Conservation (phyloP, 1,140 invertebrate species). For the Anoplolepis gracilipes region DNA sequence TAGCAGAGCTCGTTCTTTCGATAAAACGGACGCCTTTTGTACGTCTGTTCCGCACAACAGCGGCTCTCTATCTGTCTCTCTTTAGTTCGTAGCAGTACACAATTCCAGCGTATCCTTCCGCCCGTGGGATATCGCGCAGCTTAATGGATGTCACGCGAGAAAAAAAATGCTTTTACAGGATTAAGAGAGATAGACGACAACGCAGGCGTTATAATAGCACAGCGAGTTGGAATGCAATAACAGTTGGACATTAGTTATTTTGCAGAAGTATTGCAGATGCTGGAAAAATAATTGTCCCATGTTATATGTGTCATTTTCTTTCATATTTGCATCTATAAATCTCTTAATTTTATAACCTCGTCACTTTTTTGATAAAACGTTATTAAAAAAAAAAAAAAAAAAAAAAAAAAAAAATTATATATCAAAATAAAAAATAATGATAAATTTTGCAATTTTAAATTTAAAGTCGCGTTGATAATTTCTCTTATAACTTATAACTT, state of each 20-base stretch:
- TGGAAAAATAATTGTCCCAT: slow-evolving; percentile 66
- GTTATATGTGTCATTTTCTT: neutral
- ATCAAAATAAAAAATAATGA: neutral
- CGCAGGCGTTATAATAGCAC: slow-evolving; percentile 18
- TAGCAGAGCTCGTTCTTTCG: slow-evolving; percentile 9
- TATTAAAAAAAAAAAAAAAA: neutral
- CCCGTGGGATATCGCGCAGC: slow-evolving; percentile 49
- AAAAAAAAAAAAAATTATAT: neutral
- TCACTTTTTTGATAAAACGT: neutral
- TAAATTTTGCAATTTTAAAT: slow-evolving; percentile 11
- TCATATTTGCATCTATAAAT: neutral
- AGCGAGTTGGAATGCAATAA: slow-evolving; percentile 69
- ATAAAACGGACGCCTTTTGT: slow-evolving; percentile 39
- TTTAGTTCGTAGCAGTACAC: slow-evolving; percentile 29
- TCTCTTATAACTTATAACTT: slow-evolving; percentile 6
- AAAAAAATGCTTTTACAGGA: slow-evolving; percentile 45
- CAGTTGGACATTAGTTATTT: slow-evolving; percentile 70
- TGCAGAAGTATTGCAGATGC: neutral
- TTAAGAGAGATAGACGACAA: slow-evolving; percentile 60
- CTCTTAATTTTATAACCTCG: neutral
- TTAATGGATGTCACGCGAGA: slow-evolving; percentile 61
- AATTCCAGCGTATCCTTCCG: slow-evolving; percentile 56
- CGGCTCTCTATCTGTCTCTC: slow-evolving; percentile 43
- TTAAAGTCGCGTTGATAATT: slow-evolving; percentile 12
- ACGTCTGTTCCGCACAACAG: slow-evolving; percentile 25